Conservation (phyloP, 2,113 vertebrate species). For the Naja naja region DNA sequence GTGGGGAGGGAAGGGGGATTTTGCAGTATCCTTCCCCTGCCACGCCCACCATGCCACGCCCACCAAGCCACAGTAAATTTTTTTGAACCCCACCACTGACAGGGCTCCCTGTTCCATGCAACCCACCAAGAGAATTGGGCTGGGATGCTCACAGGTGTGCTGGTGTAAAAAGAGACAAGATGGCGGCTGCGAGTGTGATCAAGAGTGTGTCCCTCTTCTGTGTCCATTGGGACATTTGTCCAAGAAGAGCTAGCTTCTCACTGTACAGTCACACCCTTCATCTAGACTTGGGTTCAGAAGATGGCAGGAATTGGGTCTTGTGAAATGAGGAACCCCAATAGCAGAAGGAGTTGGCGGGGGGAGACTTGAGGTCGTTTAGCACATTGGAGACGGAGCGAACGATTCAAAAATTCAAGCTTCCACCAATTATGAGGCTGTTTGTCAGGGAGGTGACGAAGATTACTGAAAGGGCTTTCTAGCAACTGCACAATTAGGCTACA, state of each 20-base stretch:
- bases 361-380: not conserved
- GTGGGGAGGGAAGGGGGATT: no score
- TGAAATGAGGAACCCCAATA: not conserved
- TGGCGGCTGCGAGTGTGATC: not conserved
- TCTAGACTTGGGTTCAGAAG: not conserved
- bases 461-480: not conserved
- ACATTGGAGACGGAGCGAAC: not conserved
- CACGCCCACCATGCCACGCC: no score
- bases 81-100: no score
- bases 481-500: conserved; percentile 12
- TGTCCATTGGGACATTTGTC: not conserved
- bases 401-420: not conserved
- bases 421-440: not conserved
- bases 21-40: no score
- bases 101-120: not conserved
- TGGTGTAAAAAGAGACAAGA: not conserved
- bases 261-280: not conserved
- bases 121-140: not conserved
- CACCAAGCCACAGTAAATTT: no score
- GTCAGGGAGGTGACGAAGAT: not conserved
- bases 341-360: not conserved
- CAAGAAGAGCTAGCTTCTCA: not conserved
- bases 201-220: not conserved
- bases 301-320: not conserved
- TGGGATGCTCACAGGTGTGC: not conserved